Evolutionary conservation across 2,797 vertebrate genomes (phyloP), one percentile per base, ranked within the genome.

Genomic region (Spea hammondii): DNA sequence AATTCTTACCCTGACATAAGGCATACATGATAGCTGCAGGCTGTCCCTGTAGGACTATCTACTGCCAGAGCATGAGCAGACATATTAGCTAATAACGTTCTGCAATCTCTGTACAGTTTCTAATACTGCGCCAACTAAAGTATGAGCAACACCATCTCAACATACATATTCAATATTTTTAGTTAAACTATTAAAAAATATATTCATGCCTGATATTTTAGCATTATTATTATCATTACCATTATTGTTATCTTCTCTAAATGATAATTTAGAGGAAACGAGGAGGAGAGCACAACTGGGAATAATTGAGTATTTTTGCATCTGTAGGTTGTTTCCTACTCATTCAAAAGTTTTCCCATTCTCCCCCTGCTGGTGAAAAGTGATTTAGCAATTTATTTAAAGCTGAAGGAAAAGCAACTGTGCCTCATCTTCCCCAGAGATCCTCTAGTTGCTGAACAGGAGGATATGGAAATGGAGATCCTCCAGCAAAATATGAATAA

Each of bases 401-500:
- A 73, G 53, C 74, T 68, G 12, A 73, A 81, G 6, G 54, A 64
- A 81, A 81, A 73, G 64, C 74, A 77, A 77, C 60, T 73, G 47
- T 72, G 64, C 13, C 46, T 81, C 13, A 48, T 68, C 65, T 72
- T 77, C 74, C 74, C 74, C n/a, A 62, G 79, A 73, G 79, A 77
- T 65, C 66, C 49, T 77, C 70, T 65, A 81, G 54, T 77, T 81
- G 79, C 74, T 77, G 74, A 81, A 68, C 74, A 81, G 54, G 74
- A 77, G 74, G 70, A 72, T 77, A 81, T 72, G 74, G 79, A 81
- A 81, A 81, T 76, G 32, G 69, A 76, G 74, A 62, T 72, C 74
- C 74, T 81, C 79, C 74, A 76, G 62, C 64, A 72, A 72, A 76
- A 81, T 77, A 81, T 81, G 70, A 77, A 81, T 77, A 81, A 77